Base-by-base conservation (phyloP, 2,888 invertebrate genomes). In the Bombylius major region DNA sequence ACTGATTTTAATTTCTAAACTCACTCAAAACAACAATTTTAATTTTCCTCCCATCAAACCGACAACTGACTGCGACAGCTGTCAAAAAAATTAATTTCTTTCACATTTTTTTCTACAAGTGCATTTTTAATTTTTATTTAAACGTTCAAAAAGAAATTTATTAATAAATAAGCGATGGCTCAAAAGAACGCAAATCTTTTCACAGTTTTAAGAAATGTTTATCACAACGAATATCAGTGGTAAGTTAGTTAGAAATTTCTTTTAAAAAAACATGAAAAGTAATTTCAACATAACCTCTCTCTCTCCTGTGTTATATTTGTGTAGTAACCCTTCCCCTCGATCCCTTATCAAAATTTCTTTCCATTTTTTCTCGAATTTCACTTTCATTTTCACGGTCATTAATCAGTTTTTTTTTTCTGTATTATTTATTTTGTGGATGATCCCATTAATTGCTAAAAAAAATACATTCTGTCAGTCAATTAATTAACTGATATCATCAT, bases 151-250 rank as follows among this genome's bases (percentile, higher is more conserved):
- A 3, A 23, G 23, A 23, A 23, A 23, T 23, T 23, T 2, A 2
- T 23, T 23, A 23, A 34, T 4, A 13, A 13, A 50, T 13, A 44
- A 44, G 34, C 31, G 76, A 84, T 84, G 83, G 78, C 76, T 60
- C 81, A 81, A 70, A 69, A 70, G 57, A 77, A 78, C 58, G 69
- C 68, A 60, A 78, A 79, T 63, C 71, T 82, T 53, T 66, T 80
- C 49, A 69, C 73, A 56, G 77, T 82, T 61, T 62, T 86, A 23
- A 82, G 81, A 69, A 80, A 79, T 64, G 76, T 87, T 58, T 88
- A 88, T 66, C 75, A 83, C 66, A 86, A 87, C 69, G 86, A 86
- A 57, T 87, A 84, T 64, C 87, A 86, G 77, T 88, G 88, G 88
- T 86, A 74, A 78, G 77, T 73, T 42, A 36, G 8, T 1, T 36